phyloP scores from a whole-genome alignment of 2,113 vertebrate species.

The Ictidomys tridecemlineatus region DNA sequence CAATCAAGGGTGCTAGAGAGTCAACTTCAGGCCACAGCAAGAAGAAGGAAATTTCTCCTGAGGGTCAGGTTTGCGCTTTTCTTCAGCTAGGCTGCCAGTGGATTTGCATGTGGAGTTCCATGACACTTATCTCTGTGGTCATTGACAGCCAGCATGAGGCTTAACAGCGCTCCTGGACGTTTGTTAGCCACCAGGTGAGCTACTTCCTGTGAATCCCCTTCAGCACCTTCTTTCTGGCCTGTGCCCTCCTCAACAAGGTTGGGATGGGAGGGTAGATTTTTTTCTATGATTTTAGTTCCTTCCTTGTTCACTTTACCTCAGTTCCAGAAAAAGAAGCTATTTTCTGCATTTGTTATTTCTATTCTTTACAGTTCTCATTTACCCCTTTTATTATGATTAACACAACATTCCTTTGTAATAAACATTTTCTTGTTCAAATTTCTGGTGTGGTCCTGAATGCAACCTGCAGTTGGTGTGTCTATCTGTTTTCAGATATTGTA shows the following conservation, averaged over 20 bases:
- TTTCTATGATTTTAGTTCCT: not conserved
- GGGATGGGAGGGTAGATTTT: not conserved
- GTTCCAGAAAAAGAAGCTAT: not conserved
- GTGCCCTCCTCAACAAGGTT: not conserved
- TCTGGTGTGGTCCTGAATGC: not conserved
- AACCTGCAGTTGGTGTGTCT: not conserved
- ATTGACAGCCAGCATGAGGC: not conserved
- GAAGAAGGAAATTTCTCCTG: not conserved
- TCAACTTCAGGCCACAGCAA: not conserved
- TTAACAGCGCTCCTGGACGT: not conserved
- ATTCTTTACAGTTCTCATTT: not conserved
- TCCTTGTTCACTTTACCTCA: not conserved
- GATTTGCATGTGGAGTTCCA: not conserved
- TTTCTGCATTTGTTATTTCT: not conserved
- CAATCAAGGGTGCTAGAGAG: not conserved
- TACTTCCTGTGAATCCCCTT: not conserved
- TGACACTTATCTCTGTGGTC: not conserved
- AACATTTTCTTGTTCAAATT: not conserved
- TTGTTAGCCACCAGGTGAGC: not conserved
- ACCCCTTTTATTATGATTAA: not conserved
- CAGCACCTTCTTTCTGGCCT: not conserved
- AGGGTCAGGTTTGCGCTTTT: not conserved
- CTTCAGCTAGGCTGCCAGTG: not conserved
- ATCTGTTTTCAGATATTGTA: not conserved
- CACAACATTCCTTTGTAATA: not conserved